Conservation (phyloP, 2,797 vertebrate genomes). For the Hydrophis major region DNA sequence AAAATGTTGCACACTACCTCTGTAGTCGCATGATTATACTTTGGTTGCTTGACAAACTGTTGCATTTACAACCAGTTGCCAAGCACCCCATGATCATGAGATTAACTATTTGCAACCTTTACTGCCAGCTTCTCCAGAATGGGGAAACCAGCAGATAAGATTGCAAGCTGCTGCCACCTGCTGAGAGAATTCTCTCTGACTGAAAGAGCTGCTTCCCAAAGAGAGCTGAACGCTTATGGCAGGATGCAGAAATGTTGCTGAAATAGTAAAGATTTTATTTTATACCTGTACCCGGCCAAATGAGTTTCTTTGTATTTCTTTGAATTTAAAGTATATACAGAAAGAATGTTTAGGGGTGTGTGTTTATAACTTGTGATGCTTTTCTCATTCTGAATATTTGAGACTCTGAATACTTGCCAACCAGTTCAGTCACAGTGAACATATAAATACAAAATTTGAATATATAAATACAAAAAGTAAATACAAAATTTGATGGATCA, state of each 20-base stretch:
- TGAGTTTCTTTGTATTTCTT: neutral
- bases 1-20: neutral
- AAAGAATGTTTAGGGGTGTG: too few species aligned
- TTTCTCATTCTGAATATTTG: too few species aligned
- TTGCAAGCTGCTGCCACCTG: neutral
- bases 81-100: neutral
- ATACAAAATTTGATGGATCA: neutral
- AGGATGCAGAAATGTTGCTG: neutral
- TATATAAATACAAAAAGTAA: too few species aligned
- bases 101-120: neutral
- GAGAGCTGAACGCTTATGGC: neutral
- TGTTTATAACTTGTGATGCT: too few species aligned
- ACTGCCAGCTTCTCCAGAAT: neutral
- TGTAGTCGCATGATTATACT: neutral
- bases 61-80: neutral
- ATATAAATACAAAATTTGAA: neutral
- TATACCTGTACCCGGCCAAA: neutral
- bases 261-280: neutral
- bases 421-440: neutral
- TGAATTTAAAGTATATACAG: too few species aligned
- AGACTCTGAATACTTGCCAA: neutral
- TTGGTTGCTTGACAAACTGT: neutral
- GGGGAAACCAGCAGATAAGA: neutral
- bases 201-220: neutral
- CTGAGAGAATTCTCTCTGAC: neutral